Evolutionary conservation across 2,797 vertebrate genomes (phyloP), one percentile per base, ranked within the genome.

Genomic region (Spinibarbus caldwelli): DNA sequence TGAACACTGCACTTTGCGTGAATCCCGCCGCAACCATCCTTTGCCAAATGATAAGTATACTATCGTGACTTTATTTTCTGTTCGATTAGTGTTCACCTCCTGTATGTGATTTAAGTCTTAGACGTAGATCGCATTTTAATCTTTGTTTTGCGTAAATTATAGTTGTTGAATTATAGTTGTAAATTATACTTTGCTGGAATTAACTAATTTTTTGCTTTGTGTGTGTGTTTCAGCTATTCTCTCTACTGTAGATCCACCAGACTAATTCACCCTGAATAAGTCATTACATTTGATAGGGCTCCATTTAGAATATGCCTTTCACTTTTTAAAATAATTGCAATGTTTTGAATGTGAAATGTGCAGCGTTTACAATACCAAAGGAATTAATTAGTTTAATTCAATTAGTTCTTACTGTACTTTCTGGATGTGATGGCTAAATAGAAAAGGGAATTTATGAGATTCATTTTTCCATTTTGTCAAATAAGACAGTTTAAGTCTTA

Each of bases 211-310:
- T 6, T 34, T 47, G 17, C 38, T 82, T 23, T 38, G 23, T 59
- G 10, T 36, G 29, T 12, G 21, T 68, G 71, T 47, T 78, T 54
- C 21, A n/a, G 38, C 54, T 14, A 34, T 76, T 64, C n/a, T 52
- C 21, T 26, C 11, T 26, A 31, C 29, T 19, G 31, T 31, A 41
- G 52, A 54, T 45, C 26, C 41, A 29, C 1, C 21, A 54, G 34
- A 71, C 75, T 36, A 49, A 78, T 82, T 75, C n/a, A 49, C 66
- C 21, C 36, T 71, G 17, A 59, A 38, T 41, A 29, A 57, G 26
- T 47, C 29, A 47, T 83, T 75, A 47, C 21, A 36, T 38, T 73
- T 62, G 26, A 45, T n/a, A n/a, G 12, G 11, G 38, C 52, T 57
- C 10, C 6, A 38, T 82, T 29, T 82, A 76, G 34, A 57, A 23